Percentiles rank a stretch among this genome's conserved stretches.
Conservation (phyloP, 2,888 invertebrate species). For the Chironomus riparius region DNA sequence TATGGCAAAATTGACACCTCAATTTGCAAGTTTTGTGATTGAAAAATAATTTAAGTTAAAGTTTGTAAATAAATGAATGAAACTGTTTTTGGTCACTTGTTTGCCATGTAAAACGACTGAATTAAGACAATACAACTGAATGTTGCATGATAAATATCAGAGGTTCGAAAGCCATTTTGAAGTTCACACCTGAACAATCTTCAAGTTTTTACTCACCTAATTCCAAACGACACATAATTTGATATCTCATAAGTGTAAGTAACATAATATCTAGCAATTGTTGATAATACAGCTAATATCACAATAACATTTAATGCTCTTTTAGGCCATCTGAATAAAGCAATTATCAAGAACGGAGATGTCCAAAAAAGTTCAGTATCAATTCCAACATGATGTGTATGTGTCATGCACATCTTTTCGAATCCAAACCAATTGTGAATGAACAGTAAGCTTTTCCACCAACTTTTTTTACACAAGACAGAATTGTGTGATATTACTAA, state of each 20-base stretch:
- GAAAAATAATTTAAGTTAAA: too few species aligned
- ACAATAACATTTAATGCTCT: constrained; percentile 44
- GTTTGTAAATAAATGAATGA: too few species aligned
- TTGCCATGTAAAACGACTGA: too few species aligned
- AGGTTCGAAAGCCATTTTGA: too few species aligned
- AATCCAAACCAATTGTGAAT: constrained; percentile 66
- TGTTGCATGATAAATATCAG: too few species aligned
- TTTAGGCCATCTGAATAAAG: constrained; percentile 54
- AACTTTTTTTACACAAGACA: constrained; percentile 55
- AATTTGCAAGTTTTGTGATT: constrained; percentile 8
- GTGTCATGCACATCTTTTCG: constrained; percentile 56
- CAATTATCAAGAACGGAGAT: constrained; percentile 51
- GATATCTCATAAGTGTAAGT: constrained; percentile 51
- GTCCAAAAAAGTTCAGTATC: constrained; percentile 58
- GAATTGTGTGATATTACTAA: constrained; percentile 58
- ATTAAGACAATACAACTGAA: too few species aligned
- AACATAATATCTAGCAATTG: constrained; percentile 51
- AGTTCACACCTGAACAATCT: too few species aligned
- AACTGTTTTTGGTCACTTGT: too few species aligned
- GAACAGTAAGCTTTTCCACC: constrained; percentile 63
- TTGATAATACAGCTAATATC: constrained; percentile 47
- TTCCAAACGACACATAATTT: constrained; percentile 59
- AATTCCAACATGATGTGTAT: constrained; percentile 62
- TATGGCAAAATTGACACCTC: not conserved
- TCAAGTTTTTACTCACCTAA: constrained; percentile 62